These are phyloP conservation scores for Sipunculus nudus DNA, from an alignment of 2,888 invertebrate species.

Conservation along the genomic window DNA sequence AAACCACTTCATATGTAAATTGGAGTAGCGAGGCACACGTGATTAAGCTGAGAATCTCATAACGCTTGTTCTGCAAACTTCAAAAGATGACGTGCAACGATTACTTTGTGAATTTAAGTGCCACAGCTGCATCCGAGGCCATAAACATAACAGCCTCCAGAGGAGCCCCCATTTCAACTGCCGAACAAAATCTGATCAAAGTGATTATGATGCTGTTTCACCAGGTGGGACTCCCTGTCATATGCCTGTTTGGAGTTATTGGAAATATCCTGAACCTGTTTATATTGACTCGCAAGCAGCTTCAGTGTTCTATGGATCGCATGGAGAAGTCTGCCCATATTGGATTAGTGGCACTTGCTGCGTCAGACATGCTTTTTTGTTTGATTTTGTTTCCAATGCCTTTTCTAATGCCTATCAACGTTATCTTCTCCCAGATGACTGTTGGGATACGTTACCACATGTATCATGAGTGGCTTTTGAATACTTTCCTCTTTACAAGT, in stretches of 20 bases:
- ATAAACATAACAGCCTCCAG: background rate
- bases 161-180: no score
- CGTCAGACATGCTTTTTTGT: slow-evolving; percentile 75
- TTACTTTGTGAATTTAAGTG: background rate
- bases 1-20: no score
- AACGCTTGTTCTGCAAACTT: no score
- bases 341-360: slow-evolving; percentile 78
- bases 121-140: background rate
- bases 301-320: slow-evolving; percentile 69
- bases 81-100: no score
- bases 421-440: slow-evolving; percentile 72
- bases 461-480: slow-evolving; percentile 56
- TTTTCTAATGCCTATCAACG: slow-evolving; percentile 49
- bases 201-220: no score
- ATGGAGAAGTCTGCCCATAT: slow-evolving; percentile 83
- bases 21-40: no score
- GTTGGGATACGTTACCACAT: slow-evolving; percentile 52
- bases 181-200: no score
- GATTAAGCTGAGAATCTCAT: no score
- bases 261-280: slow-evolving; percentile 82
- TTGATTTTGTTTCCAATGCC: slow-evolving; percentile 71
- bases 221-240: slow-evolving; percentile 73
- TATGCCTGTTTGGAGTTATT: slow-evolving; percentile 78
- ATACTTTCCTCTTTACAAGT: slow-evolving; percentile 72
- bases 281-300: slow-evolving; percentile 74